A percentile compares a stretch with the other conserved stretches of the same genome.
Evolutionary conservation across 2,888 invertebrate species (phyloP).

Genomic region (Drosophila kokeensis): DNA sequence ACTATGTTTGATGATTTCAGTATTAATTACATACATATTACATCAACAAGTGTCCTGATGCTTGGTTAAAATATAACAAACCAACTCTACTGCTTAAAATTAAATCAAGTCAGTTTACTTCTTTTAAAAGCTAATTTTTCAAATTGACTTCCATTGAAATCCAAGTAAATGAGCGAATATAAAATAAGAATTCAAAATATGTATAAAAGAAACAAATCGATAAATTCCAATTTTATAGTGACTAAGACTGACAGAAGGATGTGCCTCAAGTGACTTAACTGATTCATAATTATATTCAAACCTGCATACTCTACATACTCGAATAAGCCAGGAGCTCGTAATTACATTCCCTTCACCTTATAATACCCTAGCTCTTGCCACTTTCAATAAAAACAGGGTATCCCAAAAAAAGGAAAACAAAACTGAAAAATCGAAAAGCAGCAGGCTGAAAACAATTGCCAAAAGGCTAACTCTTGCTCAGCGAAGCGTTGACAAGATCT

Average conservation of each 20-base stretch:
- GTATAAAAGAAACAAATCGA: neutral
- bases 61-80: too few species aligned
- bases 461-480: conserved; percentile 56
- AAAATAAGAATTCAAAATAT: neutral
- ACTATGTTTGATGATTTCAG: neutral
- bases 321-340: neutral
- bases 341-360: neutral
- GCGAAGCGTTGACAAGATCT: conserved; percentile 76
- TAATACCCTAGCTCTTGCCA: neutral
- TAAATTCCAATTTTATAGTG: neutral
- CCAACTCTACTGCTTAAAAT: neutral
- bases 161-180: neutral
- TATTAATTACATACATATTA: neutral
- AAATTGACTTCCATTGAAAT: neutral
- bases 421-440: conserved; percentile 7
- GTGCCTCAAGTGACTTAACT: neutral
- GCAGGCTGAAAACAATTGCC: conserved; percentile 35
- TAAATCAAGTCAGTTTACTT: neutral
- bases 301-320: neutral
- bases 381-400: neutral
- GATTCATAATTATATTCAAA: neutral
- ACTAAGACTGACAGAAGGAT: neutral
- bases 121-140: neutral
- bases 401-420: conserved; percentile 4
- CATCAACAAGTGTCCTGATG: neutral